Evolutionary conservation across 2,113 vertebrate species (phyloP).

Genomic region (Ictalurus punctatus): DNA sequence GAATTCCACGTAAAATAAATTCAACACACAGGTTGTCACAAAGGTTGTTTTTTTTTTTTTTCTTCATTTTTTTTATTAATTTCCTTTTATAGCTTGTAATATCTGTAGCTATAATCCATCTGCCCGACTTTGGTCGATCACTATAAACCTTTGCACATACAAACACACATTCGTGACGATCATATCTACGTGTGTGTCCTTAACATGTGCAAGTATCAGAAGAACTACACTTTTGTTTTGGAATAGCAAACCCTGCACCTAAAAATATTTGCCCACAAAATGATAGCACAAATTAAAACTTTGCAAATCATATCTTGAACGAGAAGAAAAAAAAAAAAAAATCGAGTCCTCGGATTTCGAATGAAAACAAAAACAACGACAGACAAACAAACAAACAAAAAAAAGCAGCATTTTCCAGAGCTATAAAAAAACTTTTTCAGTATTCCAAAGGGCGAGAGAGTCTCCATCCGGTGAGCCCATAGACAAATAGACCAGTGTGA

Average conservation of each 20-base stretch:
- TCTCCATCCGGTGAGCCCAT: slow-evolving; percentile 48
- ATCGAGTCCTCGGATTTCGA: background rate
- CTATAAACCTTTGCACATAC: slow-evolving; percentile 52
- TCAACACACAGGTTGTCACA: too few species aligned
- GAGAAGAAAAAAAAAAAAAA: background rate
- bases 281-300: slow-evolving; percentile 36
- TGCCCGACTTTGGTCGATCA: slow-evolving; percentile 36
- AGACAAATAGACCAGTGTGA: slow-evolving; percentile 65
- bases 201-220: slow-evolving; percentile 51
- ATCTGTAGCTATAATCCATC: slow-evolving; percentile 27
- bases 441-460: slow-evolving; percentile 40
- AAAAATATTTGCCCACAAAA: slow-evolving; percentile 40
- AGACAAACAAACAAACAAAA: background rate
- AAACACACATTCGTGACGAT: slow-evolving; percentile 55
- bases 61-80: background rate
- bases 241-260: slow-evolving; percentile 39
- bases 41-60: too few species aligned
- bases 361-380: background rate
- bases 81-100: slow-evolving; percentile 10
- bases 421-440: background rate
- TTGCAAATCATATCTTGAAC: slow-evolving; percentile 48
- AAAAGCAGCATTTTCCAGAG: slow-evolving; percentile 30
- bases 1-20: background rate
- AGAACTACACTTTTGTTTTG: slow-evolving; percentile 33
- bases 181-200: slow-evolving; percentile 52